Evolutionary conservation across 1,140 invertebrate species (phyloP).

Genomic region (Sarcophaga peregrina): DNA sequence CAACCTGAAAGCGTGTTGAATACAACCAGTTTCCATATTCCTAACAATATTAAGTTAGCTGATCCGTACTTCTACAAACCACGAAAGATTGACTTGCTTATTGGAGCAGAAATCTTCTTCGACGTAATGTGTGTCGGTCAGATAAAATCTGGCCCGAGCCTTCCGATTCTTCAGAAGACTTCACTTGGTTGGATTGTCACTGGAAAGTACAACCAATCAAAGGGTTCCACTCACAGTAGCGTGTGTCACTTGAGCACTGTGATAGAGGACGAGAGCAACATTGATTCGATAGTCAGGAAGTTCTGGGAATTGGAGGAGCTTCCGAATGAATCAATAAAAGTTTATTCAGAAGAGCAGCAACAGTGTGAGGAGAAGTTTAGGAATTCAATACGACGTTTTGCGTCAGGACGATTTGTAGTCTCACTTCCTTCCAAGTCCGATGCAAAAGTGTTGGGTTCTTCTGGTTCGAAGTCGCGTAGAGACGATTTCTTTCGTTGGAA

Average conservation of each 20-base stretch:
- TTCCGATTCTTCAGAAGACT: not conserved
- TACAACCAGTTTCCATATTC: not conserved
- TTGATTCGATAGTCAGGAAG: not conserved
- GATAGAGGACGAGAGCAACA: not conserved
- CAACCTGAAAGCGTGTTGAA: not conserved
- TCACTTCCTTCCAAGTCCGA: conserved; percentile 29
- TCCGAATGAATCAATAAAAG: not conserved
- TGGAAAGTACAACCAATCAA: not conserved
- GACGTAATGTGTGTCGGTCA: not conserved
- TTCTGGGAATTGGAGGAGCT: not conserved
- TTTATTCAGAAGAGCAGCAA: not conserved
- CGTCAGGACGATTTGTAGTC: conserved; percentile 1
- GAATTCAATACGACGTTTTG: not conserved
- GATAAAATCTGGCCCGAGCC: not conserved
- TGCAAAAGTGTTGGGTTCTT: not conserved
- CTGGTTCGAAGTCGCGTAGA: not conserved
- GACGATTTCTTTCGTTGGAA: conserved; percentile 12
- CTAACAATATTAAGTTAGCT: not conserved
- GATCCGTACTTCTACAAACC: not conserved
- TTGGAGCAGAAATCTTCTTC: not conserved
- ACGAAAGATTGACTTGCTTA: not conserved
- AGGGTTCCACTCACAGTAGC: too few species aligned
- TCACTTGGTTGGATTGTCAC: not conserved
- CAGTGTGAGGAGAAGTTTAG: not conserved
- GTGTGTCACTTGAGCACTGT: too few species aligned